Percentiles rank a stretch among this genome's conserved stretches.
Conservation (phyloP, 1,140 invertebrate species). For the Leptinotarsa defecta region DNA sequence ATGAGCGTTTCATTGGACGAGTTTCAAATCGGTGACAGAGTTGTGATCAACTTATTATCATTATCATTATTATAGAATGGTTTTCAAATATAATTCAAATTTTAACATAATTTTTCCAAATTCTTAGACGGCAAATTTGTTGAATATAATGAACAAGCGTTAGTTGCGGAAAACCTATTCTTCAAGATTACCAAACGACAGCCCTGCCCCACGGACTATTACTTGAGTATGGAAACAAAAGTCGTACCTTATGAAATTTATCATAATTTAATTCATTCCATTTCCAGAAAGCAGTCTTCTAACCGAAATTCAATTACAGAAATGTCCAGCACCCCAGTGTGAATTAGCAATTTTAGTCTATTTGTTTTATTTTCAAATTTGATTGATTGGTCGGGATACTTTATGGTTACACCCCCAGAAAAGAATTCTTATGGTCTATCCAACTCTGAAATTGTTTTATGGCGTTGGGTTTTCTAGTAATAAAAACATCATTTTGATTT, state of each 20-base stretch:
- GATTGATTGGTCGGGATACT: slow-evolving; percentile 10
- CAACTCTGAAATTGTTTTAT: slow-evolving; percentile 27
- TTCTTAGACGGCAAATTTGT: too few species aligned
- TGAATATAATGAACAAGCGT: too few species aligned
- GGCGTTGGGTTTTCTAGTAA: slow-evolving; percentile 23
- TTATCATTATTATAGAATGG: too few species aligned
- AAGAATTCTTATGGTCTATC: slow-evolving; percentile 5
- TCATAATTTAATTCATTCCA: slow-evolving; percentile 9
- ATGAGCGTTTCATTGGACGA: too few species aligned
- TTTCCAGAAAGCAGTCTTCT: neutral
- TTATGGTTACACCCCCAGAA: slow-evolving; percentile 6
- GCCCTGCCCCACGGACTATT: neutral
- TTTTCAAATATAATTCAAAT: too few species aligned
- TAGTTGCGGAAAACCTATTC: too few species aligned
- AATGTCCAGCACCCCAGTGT: neutral
- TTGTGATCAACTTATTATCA: too few species aligned
- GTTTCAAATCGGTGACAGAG: too few species aligned
- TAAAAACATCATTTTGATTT: slow-evolving; percentile 31
- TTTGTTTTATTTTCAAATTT: slow-evolving; percentile 12
- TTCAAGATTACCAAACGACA: too few species aligned
- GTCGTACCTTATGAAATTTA: slow-evolving; percentile 8
- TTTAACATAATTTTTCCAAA: too few species aligned
- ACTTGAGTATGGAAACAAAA: neutral
- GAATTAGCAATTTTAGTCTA: slow-evolving; percentile 21
- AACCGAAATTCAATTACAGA: slow-evolving; percentile 16